Base-by-base conservation (phyloP, 1,140 invertebrate genomes). In the Gryon sp. region DNA sequence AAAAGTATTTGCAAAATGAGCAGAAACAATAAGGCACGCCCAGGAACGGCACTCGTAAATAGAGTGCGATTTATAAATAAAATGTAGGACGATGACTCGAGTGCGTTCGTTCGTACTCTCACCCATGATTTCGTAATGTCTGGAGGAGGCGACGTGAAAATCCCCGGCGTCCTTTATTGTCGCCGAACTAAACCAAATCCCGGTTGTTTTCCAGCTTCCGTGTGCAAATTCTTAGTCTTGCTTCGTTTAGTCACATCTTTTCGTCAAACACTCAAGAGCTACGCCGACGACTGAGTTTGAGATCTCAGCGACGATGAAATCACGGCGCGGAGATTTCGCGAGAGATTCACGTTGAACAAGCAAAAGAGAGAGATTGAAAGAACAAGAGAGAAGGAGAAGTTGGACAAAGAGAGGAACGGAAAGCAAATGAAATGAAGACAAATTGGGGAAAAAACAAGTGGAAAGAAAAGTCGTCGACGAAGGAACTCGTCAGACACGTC, bases 11-110 rank as follows among this genome's bases (percentile, higher is more conserved):
- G n/a, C n/a, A n/a, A n/a, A n/a, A n/a, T n/a, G n/a, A n/a, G n/a
- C n/a, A n/a, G n/a, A n/a, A n/a, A n/a, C n/a, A n/a, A n/a, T n/a
- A 70, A 76, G 79, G 68, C 79, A 80, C 81, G 76, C 76, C 78
- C 80, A 46, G 55, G 15, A 32, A 20, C 20, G 26, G 41, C 11
- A 59, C 57, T 72, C 53, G 36, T 65, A 77, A 79, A 77, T 76
- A 76, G 68, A 75, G 40, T 18, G 60, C 57, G 60, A 81, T 81
- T 79, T 81, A 75, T 74, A 81, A 53, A 72, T 60, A 50, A 70
- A n/a, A 48, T 73, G 30, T 40, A 48, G 59, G 57, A 12, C 52
- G 52, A 59, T 57, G 52, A 69, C 57, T 63, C 22, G 18, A 22
- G 15, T 22, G 26, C 41, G n/a, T 16, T 18, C 20, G 22, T 32